Evolutionary conservation across 2,797 vertebrate species (phyloP), one percentile per base, ranked within the genome.

Genomic region (Argya squamiceps): DNA sequence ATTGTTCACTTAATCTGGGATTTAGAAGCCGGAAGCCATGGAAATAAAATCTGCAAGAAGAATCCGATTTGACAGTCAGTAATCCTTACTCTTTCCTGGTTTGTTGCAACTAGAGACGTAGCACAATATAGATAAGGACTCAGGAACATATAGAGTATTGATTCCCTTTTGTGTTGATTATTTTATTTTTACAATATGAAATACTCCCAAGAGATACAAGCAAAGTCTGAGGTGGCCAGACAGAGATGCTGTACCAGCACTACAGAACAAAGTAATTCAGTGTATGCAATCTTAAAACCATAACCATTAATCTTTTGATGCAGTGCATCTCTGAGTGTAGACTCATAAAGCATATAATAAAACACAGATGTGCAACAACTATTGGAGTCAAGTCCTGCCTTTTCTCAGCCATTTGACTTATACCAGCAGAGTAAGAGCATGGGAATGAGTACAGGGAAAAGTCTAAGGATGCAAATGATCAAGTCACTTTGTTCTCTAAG

Each of bases 301-400:
- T 96, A 93, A 91, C 77, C 88, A 95, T 97, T 94, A 97, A 96
- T 96, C 93, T 95, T 96, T 84, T 63, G 50, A 84, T 65, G 75
- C 43, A 67, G 39, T 80, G 81, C 63, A 76, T 95, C 91, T 92
- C 88, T 88, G 83, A 95, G 41, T 30, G 49, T 90, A 30, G 65
- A 84, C 63, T 85, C 73, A 89, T 93, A 91, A 91, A 93, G 12
- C 23, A 46, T 67, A 67, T 91, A 96, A 95, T 88, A 97, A 92
- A 94, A 92, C 62, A 84, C 87, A 86, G 86, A 93, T 88, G 92
- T 56, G 59, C 73, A 93, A 93, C 84, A 87, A 85, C 9, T 81
- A 55, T 11, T 80, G 68, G 70, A 89, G 43, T 60, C 34, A 60
- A 91, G 32, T 65, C 55, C 87, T 94, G 84, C 36, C 76, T 95